Conservation (phyloP, 2,797 vertebrate species). For the Lagodon rhomboides region DNA sequence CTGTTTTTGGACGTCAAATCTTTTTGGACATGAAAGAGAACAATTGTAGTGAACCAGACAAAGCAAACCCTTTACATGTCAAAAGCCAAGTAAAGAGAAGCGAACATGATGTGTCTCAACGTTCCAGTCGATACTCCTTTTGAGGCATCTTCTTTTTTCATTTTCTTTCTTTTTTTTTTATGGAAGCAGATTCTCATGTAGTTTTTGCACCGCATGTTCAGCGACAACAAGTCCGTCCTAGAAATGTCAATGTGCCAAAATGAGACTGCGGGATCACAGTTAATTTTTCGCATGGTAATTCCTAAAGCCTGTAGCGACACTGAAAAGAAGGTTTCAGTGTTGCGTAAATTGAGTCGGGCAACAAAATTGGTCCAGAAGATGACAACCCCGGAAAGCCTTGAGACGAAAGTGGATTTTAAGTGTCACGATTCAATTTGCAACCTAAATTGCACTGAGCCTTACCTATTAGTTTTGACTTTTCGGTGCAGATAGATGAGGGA, state of each 20-base stretch:
- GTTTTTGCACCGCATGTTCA: slow-evolving; percentile 37
- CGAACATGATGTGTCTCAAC: slow-evolving; percentile 26
- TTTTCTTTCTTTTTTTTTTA: slow-evolving; percentile 21
- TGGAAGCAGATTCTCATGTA: neutral
- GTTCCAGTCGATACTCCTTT: slow-evolving; percentile 28
- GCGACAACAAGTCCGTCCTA: slow-evolving; percentile 61
- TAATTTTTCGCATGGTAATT: slow-evolving; percentile 65
- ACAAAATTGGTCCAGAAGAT: slow-evolving; percentile 46
- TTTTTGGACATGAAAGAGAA: slow-evolving; percentile 47
- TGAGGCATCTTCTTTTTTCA: neutral
- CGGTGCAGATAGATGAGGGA: slow-evolving; percentile 16
- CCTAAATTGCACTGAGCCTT: slow-evolving; percentile 40
- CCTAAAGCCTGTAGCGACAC: slow-evolving; percentile 47
- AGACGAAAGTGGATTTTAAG: slow-evolving; percentile 55
- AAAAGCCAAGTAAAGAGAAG: slow-evolving; percentile 53
- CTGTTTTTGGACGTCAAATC: slow-evolving; percentile 24
- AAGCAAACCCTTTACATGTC: slow-evolving; percentile 51
- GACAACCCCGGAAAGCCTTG: slow-evolving; percentile 41
- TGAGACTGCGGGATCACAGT: slow-evolving; percentile 44
- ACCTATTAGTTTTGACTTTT: slow-evolving; percentile 32
- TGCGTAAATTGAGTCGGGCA: slow-evolving; percentile 60
- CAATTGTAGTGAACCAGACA: slow-evolving; percentile 39
- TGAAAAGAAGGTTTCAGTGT: slow-evolving; percentile 49
- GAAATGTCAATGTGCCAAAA: slow-evolving; percentile 69
- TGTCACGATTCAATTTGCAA: slow-evolving; percentile 59